A percentile compares a stretch with the other conserved stretches of the same genome.
Evolutionary conservation across 2,797 vertebrate species (phyloP).

Genomic region (Brachymystax lenok): DNA sequence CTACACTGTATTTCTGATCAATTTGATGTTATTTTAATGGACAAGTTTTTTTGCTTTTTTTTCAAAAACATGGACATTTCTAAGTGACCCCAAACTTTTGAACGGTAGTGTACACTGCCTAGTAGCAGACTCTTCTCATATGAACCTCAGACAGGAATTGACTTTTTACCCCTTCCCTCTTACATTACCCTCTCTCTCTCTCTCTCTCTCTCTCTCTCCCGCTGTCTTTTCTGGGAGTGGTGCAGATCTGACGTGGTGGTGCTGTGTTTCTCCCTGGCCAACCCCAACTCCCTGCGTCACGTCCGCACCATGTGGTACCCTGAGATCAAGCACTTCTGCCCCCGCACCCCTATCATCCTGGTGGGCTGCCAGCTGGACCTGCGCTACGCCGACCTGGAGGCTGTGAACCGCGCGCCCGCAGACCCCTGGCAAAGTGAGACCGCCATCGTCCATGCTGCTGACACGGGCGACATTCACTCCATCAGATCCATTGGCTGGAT

Average conservation of each 20-base stretch:
- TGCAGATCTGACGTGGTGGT: conserved; percentile 90
- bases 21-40: no score
- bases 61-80: no score
- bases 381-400: conserved; percentile 85
- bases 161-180: not conserved
- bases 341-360: conserved; percentile 88
- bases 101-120: not conserved
- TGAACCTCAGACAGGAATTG: not conserved
- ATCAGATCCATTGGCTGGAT: not conserved
- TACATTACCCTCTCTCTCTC: not conserved
- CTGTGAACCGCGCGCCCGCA: conserved; percentile 83
- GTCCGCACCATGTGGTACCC: conserved; percentile 93
- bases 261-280: conserved; percentile 91
- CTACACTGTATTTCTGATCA: no score
- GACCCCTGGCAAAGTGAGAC: conserved; percentile 83
- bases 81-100: no score
- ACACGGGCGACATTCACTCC: not conserved
- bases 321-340: conserved; percentile 95
- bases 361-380: conserved; percentile 95
- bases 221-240: not conserved
- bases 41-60: no score
- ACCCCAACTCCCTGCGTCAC: conserved; percentile 89
- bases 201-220: not conserved
- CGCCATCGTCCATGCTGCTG: not conserved
- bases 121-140: not conserved